Evolutionary conservation across 2,113 vertebrate genomes (phyloP), one percentile per base, ranked within the genome.

Genomic region (Tichodroma muraria): DNA sequence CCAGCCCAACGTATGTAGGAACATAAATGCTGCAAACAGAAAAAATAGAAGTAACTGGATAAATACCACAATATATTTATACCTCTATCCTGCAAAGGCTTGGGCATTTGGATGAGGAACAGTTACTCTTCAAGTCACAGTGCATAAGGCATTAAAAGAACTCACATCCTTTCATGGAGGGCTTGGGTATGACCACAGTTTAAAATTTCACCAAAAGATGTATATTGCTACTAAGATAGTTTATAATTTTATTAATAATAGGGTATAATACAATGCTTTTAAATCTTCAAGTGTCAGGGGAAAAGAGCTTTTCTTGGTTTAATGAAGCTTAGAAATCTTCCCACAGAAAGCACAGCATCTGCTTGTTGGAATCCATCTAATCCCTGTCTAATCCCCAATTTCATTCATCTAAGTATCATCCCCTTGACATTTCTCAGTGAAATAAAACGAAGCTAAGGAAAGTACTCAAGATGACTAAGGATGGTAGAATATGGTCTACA

Each of bases 21-120:
- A 96, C 96, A 35, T 96, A 97, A 61, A 98, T 66, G 83, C 99
- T 99, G 97, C 28, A 85, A 96, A 90, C 7, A 76, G 94, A 70
- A 95, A 90, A 89, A 66, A 68, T 2, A 65, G 22, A 59, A 35
- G 37, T 56, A 60, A 68, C 52, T 53, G 49, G 42, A 68, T 66
- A 80, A 75, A 63, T 20, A 68, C 13, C 11, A 57, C 49, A 49
- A 66, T 47, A 9, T 9, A 35, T 37, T 50, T 50, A 14, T 14
- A 24, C 17, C 19, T 64, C 31, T 24, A 16, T 22, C n/a, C 61
- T 85, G 64, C 28, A 80, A 79, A 33, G 33, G 14, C 30, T 35
- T 49, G 27, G 52, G 47, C 35, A 56, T 18, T 35, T 71, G 64
- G 20, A 47, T 66, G 35, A 83, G 18, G 22, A 90, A 18, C 13